Percentiles rank a stretch among this genome's conserved stretches.
Conservation (phyloP, 2,797 vertebrate species). For the Jordanella pulchra region DNA sequence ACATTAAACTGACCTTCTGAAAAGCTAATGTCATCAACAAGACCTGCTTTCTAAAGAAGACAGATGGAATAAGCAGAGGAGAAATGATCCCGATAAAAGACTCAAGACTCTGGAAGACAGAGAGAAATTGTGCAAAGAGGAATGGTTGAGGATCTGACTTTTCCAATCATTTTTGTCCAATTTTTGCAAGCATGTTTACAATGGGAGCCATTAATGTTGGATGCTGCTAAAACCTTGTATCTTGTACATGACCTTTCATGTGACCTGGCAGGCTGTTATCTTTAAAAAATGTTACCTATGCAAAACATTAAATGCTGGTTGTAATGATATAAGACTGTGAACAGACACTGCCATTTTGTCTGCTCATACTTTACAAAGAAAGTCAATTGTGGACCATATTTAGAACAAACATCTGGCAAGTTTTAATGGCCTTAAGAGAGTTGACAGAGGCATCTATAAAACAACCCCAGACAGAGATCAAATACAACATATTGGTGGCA, state of each 20-base stretch:
- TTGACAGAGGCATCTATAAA: conserved; percentile 79
- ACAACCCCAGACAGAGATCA: conserved; percentile 82
- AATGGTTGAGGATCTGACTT: no score
- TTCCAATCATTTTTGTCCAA: neutral
- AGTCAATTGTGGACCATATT: conserved; percentile 63
- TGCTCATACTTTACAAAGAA: conserved; percentile 49
- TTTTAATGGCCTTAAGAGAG: conserved; percentile 78
- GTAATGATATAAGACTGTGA: conserved; percentile 3
- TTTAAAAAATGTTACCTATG: neutral
- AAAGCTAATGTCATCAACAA: neutral
- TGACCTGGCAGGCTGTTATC: neutral
- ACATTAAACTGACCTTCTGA: neutral
- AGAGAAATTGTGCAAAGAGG: no score
- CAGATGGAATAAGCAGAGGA: neutral
- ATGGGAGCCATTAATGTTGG: neutral
- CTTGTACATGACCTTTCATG: neutral
- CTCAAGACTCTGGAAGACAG: no score
- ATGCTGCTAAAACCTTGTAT: neutral
- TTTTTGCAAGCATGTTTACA: neutral
- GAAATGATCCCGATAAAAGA: neutral
- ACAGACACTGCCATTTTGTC: conserved; percentile 20
- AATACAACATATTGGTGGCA: conserved; percentile 80
- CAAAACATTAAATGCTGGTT: neutral
- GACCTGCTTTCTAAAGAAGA: neutral
- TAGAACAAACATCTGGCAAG: conserved; percentile 79